Evolutionary conservation across 2,797 vertebrate genomes (phyloP).

Genomic region (Macropodus opercularis): DNA sequence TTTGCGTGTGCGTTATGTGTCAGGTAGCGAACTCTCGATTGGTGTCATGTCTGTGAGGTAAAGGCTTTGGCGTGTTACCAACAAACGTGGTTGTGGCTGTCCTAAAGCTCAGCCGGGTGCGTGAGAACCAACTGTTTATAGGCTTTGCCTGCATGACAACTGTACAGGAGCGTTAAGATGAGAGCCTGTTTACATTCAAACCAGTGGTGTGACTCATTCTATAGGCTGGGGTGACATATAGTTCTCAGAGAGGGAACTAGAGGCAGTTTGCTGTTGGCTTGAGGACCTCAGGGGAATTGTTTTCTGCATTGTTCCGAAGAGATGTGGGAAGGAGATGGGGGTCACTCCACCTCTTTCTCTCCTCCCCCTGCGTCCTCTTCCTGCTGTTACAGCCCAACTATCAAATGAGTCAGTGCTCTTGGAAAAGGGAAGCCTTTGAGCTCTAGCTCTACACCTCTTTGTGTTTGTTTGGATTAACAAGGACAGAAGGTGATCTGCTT

Average conservation of each 20-base stretch:
- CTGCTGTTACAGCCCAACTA: conserved; percentile 59
- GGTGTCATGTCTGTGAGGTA: conserved; percentile 26
- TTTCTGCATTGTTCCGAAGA: conserved; percentile 74
- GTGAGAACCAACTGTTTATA: conserved; percentile 61
- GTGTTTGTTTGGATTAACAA: conserved; percentile 59
- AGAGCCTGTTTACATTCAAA: conserved; percentile 73
- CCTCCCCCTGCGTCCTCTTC: conserved; percentile 67
- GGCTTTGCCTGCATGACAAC: conserved; percentile 29
- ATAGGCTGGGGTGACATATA: conserved; percentile 7
- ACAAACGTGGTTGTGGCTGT: conserved; percentile 28
- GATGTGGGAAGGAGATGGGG: conserved; percentile 39
- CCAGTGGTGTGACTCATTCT: conserved; percentile 57
- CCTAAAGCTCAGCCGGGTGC: conserved; percentile 63
- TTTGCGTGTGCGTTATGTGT: conserved; percentile 48
- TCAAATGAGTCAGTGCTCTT: conserved; percentile 37
- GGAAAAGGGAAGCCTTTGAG: conserved; percentile 54
- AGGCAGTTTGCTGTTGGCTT: conserved; percentile 74
- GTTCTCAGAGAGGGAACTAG: conserved; percentile 42
- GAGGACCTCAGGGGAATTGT: conserved; percentile 72
- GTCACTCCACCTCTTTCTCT: conserved; percentile 62
- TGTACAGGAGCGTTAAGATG: conserved; percentile 55
- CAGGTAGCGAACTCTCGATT: conserved; percentile 59
- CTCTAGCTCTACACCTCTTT: conserved; percentile 20
- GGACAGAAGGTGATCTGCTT: conserved; percentile 54
- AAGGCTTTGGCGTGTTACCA: conserved; percentile 24